Conservation (phyloP, 1,140 invertebrate genomes). For the Drosophila sproati region DNA sequence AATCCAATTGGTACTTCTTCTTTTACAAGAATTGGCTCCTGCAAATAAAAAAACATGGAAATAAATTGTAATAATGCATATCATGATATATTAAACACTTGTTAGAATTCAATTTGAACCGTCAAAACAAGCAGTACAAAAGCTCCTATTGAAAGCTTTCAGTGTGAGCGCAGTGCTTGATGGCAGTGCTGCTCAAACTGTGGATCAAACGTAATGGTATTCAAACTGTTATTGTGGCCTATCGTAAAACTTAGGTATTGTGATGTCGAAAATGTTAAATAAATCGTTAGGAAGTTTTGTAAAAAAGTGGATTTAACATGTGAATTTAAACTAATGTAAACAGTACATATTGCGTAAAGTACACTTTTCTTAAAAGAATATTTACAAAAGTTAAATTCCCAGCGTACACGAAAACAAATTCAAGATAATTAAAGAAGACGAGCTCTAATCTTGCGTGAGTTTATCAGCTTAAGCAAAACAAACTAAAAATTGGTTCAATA, state of each 20-base stretch:
- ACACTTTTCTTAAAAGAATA: background rate
- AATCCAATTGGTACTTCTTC: background rate
- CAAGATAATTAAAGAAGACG: background rate
- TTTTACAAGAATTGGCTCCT: background rate
- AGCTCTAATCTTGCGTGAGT: background rate
- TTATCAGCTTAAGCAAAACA: slow-evolving; percentile 5
- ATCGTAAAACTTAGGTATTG: background rate
- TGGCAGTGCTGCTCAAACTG: slow-evolving; percentile 22
- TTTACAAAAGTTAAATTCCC: background rate
- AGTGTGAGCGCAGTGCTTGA: background rate
- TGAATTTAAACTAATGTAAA: background rate
- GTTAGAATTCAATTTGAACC: slow-evolving; percentile 19
- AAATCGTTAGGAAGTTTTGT: too few species aligned
- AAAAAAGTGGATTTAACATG: too few species aligned
- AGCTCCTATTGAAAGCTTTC: slow-evolving; percentile 30
- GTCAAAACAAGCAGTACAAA: background rate
- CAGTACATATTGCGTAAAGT: background rate
- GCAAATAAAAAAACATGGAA: background rate
- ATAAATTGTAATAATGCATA: background rate
- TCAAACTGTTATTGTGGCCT: slow-evolving; percentile 10
- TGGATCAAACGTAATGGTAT: background rate
- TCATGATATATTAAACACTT: background rate
- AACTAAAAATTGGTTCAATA: background rate
- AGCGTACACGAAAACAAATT: background rate
- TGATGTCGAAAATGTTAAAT: too few species aligned